Conservation (phyloP, 2,113 vertebrate species). For the Calonectris borealis region DNA sequence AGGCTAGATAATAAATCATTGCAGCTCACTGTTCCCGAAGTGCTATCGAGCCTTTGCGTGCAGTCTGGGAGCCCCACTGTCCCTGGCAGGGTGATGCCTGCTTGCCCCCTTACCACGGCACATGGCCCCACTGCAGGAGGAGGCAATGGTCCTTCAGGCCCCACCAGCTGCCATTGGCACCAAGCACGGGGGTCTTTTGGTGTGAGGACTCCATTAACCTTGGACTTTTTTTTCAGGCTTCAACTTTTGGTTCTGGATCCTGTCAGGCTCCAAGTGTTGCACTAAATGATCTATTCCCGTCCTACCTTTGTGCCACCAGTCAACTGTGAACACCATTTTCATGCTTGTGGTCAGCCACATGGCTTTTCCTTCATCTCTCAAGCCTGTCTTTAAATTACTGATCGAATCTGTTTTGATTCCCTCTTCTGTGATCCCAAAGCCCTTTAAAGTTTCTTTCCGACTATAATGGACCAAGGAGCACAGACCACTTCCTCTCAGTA, state of each 20-base stretch:
- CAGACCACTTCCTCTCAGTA: not conserved
- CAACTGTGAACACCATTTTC: not conserved
- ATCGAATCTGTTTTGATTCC: not conserved
- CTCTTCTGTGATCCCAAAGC: not conserved
- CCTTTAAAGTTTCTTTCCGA: not conserved
- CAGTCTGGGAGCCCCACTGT: not conserved
- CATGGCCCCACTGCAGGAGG: not conserved
- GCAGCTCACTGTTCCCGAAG: not conserved
- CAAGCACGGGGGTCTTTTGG: accelerated
- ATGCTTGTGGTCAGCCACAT: not conserved
- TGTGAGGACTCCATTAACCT: not conserved
- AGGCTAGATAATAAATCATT: not conserved
- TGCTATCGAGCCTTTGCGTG: not conserved
- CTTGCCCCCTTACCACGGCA: not conserved
- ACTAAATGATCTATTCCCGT: not conserved
- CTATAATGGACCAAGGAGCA: not conserved
- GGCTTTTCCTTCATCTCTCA: not conserved
- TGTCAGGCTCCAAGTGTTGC: not conserved
- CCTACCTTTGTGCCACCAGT: not conserved
- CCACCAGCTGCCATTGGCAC: not conserved
- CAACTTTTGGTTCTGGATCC: not conserved
- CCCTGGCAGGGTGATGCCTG: not conserved
- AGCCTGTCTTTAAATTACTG: not conserved
- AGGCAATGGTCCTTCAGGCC: not conserved
- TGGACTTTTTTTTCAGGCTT: not conserved